These are phyloP conservation scores for Pempheris klunzingeri DNA, from an alignment of 2,797 vertebrate genomes.

Conservation along the genomic window DNA sequence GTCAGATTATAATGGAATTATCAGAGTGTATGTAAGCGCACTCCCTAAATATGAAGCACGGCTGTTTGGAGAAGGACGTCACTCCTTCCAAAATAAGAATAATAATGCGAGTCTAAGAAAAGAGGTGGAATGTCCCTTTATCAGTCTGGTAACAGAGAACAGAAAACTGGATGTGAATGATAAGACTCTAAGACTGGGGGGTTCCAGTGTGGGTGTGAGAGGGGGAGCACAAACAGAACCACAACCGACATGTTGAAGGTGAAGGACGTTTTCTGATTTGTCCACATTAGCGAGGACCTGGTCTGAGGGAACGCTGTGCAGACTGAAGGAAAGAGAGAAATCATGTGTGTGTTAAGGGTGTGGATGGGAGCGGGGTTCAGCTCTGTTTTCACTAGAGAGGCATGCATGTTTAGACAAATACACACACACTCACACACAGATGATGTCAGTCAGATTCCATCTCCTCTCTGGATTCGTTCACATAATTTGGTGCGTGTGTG, in stretches of 20 bases:
- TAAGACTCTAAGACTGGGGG: too few species aligned
- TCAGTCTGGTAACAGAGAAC: not conserved
- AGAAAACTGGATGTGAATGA: conserved; percentile 21
- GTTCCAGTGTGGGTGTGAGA: too few species aligned
- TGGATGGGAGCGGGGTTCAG: conserved; percentile 17
- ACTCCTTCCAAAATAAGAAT: too few species aligned
- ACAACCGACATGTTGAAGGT: not conserved
- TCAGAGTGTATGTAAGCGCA: not conserved
- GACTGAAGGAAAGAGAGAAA: not conserved
- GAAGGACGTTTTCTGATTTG: not conserved
- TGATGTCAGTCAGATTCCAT: conserved; percentile 46
- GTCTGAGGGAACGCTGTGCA: not conserved
- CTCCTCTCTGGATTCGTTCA: not conserved
- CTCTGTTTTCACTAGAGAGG: conserved; percentile 28
- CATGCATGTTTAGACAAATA: conserved; percentile 26
- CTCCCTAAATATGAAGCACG: not conserved
- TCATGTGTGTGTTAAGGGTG: conserved; percentile 17
- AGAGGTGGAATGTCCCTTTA: not conserved
- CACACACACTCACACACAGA: conserved; percentile 18
- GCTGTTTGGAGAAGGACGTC: not conserved
- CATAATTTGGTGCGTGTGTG: not conserved
- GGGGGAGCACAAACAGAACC: not conserved
- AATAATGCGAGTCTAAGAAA: not conserved
- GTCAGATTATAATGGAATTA: not conserved
- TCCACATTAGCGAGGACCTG: not conserved